Evolutionary conservation across 2,888 invertebrate species (phyloP), one percentile per base, ranked within the genome.

Genomic region (Acutogordius australiensis): DNA sequence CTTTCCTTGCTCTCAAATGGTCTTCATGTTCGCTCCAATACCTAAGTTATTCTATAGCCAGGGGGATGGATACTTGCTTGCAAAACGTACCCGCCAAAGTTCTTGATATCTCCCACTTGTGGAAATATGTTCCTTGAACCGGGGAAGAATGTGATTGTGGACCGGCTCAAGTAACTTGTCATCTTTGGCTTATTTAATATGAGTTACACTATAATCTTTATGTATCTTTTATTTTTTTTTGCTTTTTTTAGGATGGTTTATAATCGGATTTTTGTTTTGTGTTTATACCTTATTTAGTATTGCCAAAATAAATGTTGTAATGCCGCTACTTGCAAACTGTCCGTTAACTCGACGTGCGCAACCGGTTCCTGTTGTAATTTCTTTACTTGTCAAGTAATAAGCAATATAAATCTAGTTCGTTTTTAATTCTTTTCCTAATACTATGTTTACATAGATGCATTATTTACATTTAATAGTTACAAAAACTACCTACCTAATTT

Each of bases 71-170:
- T 72, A 87, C 90, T 69, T 90, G 90, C 67, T 71, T 81, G 21
- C 77, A 83, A 45, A 90, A 97, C 72, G 83, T 84, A 67, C 94
- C 94, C 0, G 67, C 66, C 26, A 64, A 64, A 65, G 30, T 62
- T 71, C 1, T 66, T 65, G 58, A 81, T 82, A 30, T 67, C 65
- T 58, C 84, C 86, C 1, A 81, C 82, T 4, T 97, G 86, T 73
- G 90, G 87, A 29, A 97, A 97, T 72, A 88, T 88, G 0, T 87
- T 91, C 71, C 82, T 90, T 1, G 94, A 97, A 69, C 79, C 81
- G 0, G 90, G 1, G 94, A 97, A 70, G 84, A 94, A 69, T 97
- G 94, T 73, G 94, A 90, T 71, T 88, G 87, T 73, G 82, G 82
- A 1, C 71, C 78, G 67, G 65, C 66, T 45, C 64, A 69, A 66